A percentile compares a stretch with the other conserved stretches of the same genome.
These are phyloP conservation scores for Hylyphantes graminicola DNA, from an alignment of 1,140 invertebrate genomes.

Conservation along the genomic window DNA sequence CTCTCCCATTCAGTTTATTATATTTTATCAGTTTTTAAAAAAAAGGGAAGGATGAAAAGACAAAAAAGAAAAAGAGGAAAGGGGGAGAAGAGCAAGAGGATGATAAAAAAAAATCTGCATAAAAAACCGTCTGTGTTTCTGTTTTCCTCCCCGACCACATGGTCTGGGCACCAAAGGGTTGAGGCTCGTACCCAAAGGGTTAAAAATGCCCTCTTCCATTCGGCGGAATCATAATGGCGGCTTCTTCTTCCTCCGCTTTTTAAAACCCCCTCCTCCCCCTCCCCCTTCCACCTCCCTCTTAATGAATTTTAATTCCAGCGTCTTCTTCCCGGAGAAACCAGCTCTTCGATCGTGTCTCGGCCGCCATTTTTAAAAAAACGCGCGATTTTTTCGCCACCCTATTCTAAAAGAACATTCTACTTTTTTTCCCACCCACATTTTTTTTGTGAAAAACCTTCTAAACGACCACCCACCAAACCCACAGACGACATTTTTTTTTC, in stretches of 20 bases:
- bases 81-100: neutral
- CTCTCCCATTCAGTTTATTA: slow-evolving; percentile 21
- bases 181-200: slow-evolving; percentile 46
- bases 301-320: slow-evolving; percentile 59
- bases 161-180: slow-evolving; percentile 50
- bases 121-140: slow-evolving; percentile 31
- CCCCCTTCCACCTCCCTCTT: slow-evolving; percentile 17
- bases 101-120: neutral
- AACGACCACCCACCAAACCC: too few relatives aligned
- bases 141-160: slow-evolving; percentile 33
- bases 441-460: too few relatives aligned
- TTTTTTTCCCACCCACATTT: too few relatives aligned
- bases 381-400: slow-evolving; percentile 10
- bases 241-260: slow-evolving; percentile 57
- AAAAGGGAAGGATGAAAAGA: neutral
- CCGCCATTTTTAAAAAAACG: slow-evolving; percentile 50
- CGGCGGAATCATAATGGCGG: slow-evolving; percentile 51
- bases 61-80: slow-evolving; percentile 8
- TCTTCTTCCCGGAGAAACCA: slow-evolving; percentile 38
- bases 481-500: neutral
- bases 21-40: neutral
- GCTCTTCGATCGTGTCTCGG: neutral
- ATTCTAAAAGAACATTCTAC: too few relatives aligned
- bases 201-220: slow-evolving; percentile 18
- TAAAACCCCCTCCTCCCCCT: slow-evolving; percentile 28